Evolutionary conservation across 1,140 invertebrate species (phyloP).

Genomic region (Brachionus sp.): DNA sequence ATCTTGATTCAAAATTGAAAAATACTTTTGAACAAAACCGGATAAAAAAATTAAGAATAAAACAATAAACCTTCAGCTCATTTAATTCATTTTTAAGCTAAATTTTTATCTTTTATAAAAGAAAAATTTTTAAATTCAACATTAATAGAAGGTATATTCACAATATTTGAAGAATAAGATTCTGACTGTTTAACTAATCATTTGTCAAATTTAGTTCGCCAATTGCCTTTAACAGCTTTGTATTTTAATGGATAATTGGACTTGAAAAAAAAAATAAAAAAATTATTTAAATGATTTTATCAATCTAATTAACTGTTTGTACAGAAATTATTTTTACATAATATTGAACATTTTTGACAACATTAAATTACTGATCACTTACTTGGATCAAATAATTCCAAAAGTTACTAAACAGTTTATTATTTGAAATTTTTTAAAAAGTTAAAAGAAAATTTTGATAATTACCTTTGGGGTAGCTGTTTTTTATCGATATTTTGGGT

Average conservation of each 20-base stretch:
- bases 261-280: background rate
- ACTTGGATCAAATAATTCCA: slow-evolving; percentile 30
- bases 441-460: background rate
- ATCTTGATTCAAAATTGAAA: no score
- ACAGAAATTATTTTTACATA: background rate
- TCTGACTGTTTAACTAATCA: background rate
- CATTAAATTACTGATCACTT: background rate
- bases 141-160: background rate
- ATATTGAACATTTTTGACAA: background rate
- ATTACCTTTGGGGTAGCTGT: background rate
- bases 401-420: background rate
- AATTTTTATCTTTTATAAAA: no score
- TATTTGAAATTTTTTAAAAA: background rate
- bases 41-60: no score
- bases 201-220: background rate
- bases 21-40: no score
- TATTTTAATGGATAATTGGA: background rate
- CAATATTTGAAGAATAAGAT: background rate
- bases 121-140: background rate
- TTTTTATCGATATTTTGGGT: background rate
- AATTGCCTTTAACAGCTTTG: background rate
- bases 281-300: background rate
- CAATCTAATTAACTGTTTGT: background rate
- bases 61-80: no score
- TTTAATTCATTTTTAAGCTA: no score